Evolutionary conservation across 2,113 vertebrate genomes (phyloP).

Genomic region (Dasyprocta punctata): DNA sequence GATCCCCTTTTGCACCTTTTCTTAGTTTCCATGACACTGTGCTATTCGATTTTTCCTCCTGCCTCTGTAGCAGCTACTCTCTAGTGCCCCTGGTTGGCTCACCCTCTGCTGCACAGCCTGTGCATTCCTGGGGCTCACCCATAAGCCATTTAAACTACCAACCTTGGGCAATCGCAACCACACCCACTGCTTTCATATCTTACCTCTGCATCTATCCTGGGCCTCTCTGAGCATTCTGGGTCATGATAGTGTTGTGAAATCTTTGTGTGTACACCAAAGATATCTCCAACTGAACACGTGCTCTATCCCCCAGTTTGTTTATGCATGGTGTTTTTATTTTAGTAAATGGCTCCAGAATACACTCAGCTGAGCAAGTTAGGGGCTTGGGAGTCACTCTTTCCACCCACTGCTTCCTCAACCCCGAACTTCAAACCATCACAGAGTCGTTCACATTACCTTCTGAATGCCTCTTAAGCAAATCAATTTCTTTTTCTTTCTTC

Average conservation of each 20-base stretch:
- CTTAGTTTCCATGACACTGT: not conserved
- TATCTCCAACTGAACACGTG: not conserved
- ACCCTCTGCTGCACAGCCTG: not conserved
- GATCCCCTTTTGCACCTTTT: not conserved
- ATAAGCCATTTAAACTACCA: not conserved
- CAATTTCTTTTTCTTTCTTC: not conserved
- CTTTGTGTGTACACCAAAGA: not conserved
- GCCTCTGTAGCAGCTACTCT: not conserved
- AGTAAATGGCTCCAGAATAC: slow-evolving; percentile 11
- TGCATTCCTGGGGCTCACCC: not conserved
- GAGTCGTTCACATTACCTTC: not conserved
- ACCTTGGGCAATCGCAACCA: not conserved
- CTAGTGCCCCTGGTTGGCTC: not conserved
- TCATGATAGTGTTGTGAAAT: not conserved
- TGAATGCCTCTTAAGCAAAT: not conserved
- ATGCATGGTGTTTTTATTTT: not conserved
- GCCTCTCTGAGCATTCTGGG: not conserved
- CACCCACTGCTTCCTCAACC: not conserved
- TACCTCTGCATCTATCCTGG: not conserved
- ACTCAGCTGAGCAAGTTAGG: not conserved
- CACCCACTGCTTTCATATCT: not conserved
- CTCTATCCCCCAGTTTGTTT: not conserved
- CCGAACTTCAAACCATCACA: not conserved
- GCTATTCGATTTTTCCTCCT: not conserved
- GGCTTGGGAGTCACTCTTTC: not conserved